Conservation (phyloP, 2,113 vertebrate genomes). For the Mystacornis crossleyi region DNA sequence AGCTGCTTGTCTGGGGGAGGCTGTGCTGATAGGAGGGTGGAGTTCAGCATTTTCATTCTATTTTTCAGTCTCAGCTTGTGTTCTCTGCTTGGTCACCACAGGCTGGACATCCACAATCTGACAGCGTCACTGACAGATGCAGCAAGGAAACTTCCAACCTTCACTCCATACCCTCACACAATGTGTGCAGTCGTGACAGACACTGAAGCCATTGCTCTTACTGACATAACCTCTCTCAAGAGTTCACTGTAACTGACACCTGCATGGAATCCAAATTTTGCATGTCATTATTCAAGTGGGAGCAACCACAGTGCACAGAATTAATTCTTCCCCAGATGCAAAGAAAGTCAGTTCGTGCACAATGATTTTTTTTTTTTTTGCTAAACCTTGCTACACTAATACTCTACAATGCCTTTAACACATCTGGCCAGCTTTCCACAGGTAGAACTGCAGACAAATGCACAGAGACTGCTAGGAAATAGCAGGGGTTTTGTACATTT, state of each 20-base stretch:
- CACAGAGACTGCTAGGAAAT: not conserved
- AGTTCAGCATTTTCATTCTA: not conserved
- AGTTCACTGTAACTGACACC: not conserved
- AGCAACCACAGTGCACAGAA: not conserved
- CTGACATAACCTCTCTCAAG: not conserved
- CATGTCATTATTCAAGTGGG: not conserved
- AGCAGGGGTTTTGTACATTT: not conserved
- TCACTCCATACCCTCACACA: not conserved
- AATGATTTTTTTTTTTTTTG: not conserved
- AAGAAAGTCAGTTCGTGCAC: not conserved
- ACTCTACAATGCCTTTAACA: not conserved
- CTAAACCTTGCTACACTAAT: not conserved
- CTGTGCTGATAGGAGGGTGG: not conserved
- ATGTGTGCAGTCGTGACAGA: fast-evolving
- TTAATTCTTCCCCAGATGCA: not conserved
- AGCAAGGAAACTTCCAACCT: not conserved
- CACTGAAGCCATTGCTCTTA: not conserved
- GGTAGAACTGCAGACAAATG: not conserved
- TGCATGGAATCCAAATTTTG: not conserved
- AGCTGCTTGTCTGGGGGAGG: not conserved
- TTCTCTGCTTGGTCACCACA: not conserved
- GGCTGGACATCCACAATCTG: not conserved
- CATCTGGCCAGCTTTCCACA: not conserved
- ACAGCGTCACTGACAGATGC: not conserved
- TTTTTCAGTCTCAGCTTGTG: not conserved